Percentiles rank a stretch among this genome's conserved stretches.
These are phyloP conservation scores for Drosophila rhopaloa DNA, from an alignment of 1,140 invertebrate species.

Conservation along the genomic window DNA sequence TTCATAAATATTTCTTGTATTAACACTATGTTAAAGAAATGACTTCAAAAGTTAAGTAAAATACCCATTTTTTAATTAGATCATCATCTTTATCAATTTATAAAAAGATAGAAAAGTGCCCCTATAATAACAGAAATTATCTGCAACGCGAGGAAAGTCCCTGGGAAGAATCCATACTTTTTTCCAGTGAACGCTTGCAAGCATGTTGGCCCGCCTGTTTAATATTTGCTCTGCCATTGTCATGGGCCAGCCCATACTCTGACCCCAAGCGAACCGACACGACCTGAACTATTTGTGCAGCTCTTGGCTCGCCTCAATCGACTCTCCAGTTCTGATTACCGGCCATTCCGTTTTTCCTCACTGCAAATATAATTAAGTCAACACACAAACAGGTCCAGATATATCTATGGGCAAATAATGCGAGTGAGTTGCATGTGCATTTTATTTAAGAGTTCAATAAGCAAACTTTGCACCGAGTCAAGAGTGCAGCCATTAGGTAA, in stretches of 20 bases:
- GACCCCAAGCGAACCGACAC: slow-evolving; percentile 25
- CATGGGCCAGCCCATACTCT: slow-evolving; percentile 33
- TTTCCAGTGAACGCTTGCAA: slow-evolving; percentile 1
- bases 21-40: no score
- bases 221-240: slow-evolving; percentile 72
- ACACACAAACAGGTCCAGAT: slow-evolving; percentile 31
- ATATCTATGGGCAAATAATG: slow-evolving; percentile 40
- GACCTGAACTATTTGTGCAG: slow-evolving; percentile 68
- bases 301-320: slow-evolving; percentile 57
- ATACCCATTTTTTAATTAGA: no score
- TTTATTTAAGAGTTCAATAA: slow-evolving; percentile 77
- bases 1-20: neutral
- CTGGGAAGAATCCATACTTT: neutral
- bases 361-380: slow-evolving; percentile 77
- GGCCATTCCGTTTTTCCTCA: slow-evolving; percentile 67
- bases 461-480: slow-evolving; percentile 35
- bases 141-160: no score
- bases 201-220: slow-evolving; percentile 44
- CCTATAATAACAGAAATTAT: no score
- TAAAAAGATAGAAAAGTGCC: no score
- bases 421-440: slow-evolving; percentile 55
- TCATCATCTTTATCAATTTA: no score
- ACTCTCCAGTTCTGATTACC: slow-evolving; percentile 64
- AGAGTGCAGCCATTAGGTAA: slow-evolving; percentile 72
- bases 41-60: no score